These are phyloP conservation scores for Pristionchus arcanus DNA, from an alignment of 2,888 invertebrate genomes.

Conservation along the genomic window DNA sequence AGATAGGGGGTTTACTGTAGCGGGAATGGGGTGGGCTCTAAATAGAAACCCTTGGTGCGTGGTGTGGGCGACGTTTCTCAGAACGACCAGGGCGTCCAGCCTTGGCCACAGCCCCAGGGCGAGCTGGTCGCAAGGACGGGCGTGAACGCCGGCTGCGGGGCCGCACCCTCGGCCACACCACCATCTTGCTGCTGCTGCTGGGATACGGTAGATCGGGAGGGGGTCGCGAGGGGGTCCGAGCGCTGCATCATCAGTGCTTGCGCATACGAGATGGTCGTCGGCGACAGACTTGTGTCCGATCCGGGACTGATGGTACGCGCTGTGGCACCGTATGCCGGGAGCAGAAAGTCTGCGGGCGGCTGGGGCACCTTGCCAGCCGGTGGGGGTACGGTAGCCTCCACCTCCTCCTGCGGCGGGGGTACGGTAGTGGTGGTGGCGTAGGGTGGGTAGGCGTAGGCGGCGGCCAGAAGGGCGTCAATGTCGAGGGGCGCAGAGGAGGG, in stretches of 20 bases:
- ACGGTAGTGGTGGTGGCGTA: no score
- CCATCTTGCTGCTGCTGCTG: background rate
- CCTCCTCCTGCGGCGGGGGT: background rate
- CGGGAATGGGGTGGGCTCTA: slow-evolving; percentile 11
- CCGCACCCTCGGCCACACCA: background rate
- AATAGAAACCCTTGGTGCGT: slow-evolving; percentile 41
- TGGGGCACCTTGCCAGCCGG: background rate
- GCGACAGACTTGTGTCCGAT: background rate
- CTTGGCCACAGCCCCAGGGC: slow-evolving; percentile 18
- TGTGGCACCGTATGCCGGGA: background rate
- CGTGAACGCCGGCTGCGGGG: slow-evolving; percentile 11
- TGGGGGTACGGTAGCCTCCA: slow-evolving; percentile 1
- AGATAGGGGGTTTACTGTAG: background rate
- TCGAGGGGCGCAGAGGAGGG: background rate
- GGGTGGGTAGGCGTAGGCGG: background rate
- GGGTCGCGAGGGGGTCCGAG: slow-evolving; percentile 29
- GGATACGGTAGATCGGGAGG: background rate
- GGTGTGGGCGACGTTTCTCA: slow-evolving; percentile 7
- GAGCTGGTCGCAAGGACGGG: slow-evolving; percentile 1
- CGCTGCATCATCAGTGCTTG: background rate
- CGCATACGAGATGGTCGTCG: background rate
- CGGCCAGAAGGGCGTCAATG: background rate
- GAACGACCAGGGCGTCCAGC: slow-evolving; percentile 32
- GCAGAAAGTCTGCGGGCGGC: background rate
- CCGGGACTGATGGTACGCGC: background rate